Percentiles rank a stretch among this genome's conserved stretches.
Evolutionary conservation across 2,113 vertebrate genomes (phyloP).

Genomic region (Austrofundulus limnaeus): DNA sequence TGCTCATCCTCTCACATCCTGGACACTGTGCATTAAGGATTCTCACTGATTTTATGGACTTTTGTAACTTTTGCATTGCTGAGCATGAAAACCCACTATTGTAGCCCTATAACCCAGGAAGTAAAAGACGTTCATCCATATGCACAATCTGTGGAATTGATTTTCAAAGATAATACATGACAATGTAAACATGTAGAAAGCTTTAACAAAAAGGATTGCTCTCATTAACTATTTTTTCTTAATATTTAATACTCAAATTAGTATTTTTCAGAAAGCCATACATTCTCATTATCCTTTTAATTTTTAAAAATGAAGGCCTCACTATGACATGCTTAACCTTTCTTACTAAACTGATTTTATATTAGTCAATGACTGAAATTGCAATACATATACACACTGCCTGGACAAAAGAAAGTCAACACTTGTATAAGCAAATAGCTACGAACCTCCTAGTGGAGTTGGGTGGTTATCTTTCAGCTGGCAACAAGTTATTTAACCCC

Average conservation of each 20-base stretch:
- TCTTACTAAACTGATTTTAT: no score
- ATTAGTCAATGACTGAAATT: no score
- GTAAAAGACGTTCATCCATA: slow-evolving; percentile 52
- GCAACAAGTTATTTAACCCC: no score
- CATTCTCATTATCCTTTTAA: not conserved
- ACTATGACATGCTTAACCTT: no score
- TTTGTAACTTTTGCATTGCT: slow-evolving; percentile 49
- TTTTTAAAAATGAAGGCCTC: no score
- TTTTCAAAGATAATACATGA: slow-evolving; percentile 5
- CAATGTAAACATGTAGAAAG: slow-evolving; percentile 13
- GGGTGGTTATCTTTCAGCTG: no score
- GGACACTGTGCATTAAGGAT: slow-evolving; percentile 59
- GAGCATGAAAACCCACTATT: slow-evolving; percentile 17
- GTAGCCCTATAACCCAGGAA: slow-evolving; percentile 12
- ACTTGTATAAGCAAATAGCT: no score
- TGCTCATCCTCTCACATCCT: slow-evolving; percentile 52
- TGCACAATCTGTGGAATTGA: slow-evolving; percentile 34
- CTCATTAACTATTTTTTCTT: not conserved
- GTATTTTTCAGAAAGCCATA: not conserved
- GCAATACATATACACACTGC: no score
- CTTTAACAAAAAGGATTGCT: not conserved
- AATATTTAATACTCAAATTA: not conserved
- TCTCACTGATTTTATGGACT: slow-evolving; percentile 47
- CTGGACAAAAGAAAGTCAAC: no score
- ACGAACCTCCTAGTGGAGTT: no score